Conservation (phyloP, 2,888 invertebrate species). For the Nyleta sp. region DNA sequence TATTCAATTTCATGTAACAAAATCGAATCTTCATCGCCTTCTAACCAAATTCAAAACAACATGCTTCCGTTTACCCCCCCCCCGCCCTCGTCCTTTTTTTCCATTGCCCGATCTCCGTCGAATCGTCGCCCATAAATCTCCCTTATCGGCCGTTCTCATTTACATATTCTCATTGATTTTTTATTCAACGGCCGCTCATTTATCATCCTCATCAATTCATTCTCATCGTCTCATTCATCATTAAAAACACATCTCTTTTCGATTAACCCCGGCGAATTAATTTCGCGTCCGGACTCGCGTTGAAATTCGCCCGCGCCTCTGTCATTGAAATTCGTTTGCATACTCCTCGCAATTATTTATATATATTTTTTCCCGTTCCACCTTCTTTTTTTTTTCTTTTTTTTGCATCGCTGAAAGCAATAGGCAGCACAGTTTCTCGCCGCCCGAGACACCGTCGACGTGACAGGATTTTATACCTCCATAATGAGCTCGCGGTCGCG, state of each 20-base stretch:
- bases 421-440: constrained; percentile 25
- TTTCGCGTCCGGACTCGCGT: neutral
- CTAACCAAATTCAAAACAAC: too few species aligned
- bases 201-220: constrained; percentile 2
- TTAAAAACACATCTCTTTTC: neutral
- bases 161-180: neutral
- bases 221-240: neutral
- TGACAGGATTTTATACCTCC: constrained; percentile 43
- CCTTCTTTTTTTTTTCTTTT: neutral
- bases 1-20: too few species aligned
- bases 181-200: neutral
- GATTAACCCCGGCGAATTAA: neutral
- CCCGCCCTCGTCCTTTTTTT: too few species aligned
- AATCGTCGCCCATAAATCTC: too few species aligned
- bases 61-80: too few species aligned
- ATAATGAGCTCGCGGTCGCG: constrained; percentile 46
- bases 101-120: too few species aligned
- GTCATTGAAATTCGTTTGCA: constrained; percentile 15
- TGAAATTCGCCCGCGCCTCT: neutral
- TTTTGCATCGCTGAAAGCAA: constrained; percentile 17
- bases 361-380: neutral
- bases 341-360: constrained; percentile 20
- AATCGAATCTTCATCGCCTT: too few species aligned
- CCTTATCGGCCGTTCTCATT: constrained; percentile 1
- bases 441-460: constrained; percentile 47